These are phyloP conservation scores for Eudyptes chrysolophus DNA, from an alignment of 2,113 vertebrate species.

Conservation along the genomic window DNA sequence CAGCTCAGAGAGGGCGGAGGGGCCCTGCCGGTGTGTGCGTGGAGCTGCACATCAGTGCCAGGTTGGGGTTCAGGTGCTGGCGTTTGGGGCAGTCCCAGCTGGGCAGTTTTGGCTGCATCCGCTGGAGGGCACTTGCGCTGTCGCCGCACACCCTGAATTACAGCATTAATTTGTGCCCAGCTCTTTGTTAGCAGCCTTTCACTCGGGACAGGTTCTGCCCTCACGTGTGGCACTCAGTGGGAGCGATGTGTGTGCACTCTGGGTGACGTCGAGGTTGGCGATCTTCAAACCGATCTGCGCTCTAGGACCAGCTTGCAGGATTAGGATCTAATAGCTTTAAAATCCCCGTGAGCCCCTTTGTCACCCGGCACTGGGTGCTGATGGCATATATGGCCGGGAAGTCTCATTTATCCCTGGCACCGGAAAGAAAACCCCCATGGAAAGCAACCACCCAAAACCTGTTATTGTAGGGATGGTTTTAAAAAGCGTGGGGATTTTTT, in stretches of 20 bases:
- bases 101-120: neutral
- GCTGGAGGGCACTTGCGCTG: neutral
- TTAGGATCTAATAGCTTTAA: conserved; percentile 51
- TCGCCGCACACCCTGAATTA: accelerated
- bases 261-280: neutral
- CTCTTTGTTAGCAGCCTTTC: neutral
- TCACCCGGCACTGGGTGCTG: neutral
- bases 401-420: neutral
- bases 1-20: neutral
- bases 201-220: neutral
- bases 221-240: neutral
- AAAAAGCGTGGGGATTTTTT: neutral
- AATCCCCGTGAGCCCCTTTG: conserved; percentile 35
- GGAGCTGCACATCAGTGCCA: neutral
- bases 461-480: neutral
- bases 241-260: neutral
- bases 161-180: accelerated
- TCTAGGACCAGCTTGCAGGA: conserved; percentile 35
- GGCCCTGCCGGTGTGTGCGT: accelerated
- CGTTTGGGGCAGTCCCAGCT: neutral
- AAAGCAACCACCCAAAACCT: neutral
- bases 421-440: accelerated
- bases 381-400: neutral
- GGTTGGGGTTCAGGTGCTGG: neutral
- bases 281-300: neutral